Evolutionary conservation across 1,140 invertebrate genomes (phyloP).

Genomic region (Telenomus remus): DNA sequence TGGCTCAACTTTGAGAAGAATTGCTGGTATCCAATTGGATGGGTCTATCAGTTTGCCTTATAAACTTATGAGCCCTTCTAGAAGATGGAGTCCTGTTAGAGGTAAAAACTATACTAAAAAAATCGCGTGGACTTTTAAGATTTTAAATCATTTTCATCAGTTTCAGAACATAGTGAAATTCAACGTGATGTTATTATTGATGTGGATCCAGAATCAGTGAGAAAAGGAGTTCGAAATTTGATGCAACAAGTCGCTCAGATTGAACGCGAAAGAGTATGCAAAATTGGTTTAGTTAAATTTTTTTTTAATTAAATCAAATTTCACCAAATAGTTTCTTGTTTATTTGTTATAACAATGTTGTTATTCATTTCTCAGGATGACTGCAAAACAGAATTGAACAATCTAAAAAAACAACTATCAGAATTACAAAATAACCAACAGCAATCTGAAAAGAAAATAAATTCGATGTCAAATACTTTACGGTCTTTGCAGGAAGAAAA

Average conservation of each 20-base stretch:
- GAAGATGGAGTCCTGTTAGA: conserved; percentile 83
- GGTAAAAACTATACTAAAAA: conserved; percentile 43
- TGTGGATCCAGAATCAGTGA: conserved; percentile 89
- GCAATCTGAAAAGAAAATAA: conserved; percentile 83
- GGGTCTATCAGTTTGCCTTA: conserved; percentile 82
- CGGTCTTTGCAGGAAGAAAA: conserved; percentile 85
- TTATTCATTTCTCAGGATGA: conserved; percentile 80
- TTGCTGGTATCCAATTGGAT: conserved; percentile 89
- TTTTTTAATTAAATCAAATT: conserved; percentile 5
- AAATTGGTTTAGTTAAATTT: conserved; percentile 31
- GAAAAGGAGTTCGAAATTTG: conserved; percentile 88
- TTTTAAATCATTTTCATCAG: conserved; percentile 5
- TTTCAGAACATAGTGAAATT: conserved; percentile 75
- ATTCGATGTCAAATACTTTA: conserved; percentile 78
- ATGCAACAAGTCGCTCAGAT: conserved; percentile 93
- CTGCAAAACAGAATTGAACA: conserved; percentile 81
- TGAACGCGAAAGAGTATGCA: conserved; percentile 88
- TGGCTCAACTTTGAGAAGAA: conserved; percentile 85
- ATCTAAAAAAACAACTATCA: conserved; percentile 82
- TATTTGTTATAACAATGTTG: neutral
- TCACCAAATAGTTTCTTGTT: neutral
- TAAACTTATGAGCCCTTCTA: conserved; percentile 81
- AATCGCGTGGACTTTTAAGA: no score
- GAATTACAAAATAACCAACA: conserved; percentile 82
- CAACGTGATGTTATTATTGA: conserved; percentile 80